A percentile compares a stretch with the other conserved stretches of the same genome.
These are phyloP conservation scores for Therioaphis trifolii DNA, from an alignment of 2,888 invertebrate genomes.

Conservation along the genomic window DNA sequence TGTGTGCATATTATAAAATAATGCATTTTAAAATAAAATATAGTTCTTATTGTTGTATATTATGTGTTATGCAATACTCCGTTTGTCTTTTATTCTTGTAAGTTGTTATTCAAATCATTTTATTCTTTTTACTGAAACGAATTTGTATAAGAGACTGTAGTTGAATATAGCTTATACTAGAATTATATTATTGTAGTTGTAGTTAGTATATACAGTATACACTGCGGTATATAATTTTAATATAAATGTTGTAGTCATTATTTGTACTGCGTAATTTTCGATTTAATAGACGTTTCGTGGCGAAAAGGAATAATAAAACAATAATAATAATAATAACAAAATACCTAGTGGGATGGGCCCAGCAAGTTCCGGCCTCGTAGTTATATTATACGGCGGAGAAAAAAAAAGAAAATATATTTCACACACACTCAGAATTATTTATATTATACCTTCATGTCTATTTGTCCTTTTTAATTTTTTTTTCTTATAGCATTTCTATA, in stretches of 20 bases:
- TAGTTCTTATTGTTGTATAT: background rate
- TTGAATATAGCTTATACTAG: background rate
- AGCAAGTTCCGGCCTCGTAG: conserved; percentile 50
- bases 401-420: conserved; percentile 28
- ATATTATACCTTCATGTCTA: background rate
- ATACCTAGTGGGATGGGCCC: conserved; percentile 55
- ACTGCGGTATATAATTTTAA: conserved; percentile 57
- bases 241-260: conserved; percentile 61
- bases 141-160: conserved; percentile 4
- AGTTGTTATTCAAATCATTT: conserved; percentile 32
- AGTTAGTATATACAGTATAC: conserved; percentile 20
- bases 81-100: conserved; percentile 23
- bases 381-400: background rate
- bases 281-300: conserved; percentile 61
- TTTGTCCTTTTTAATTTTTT: conserved; percentile 24
- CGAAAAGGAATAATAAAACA: conserved; percentile 57
- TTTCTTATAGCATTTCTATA: background rate
- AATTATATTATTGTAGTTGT: conserved; percentile 43
- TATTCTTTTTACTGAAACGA: background rate
- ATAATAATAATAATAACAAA: conserved; percentile 58
- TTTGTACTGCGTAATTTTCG: conserved; percentile 62
- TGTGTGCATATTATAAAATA: background rate
- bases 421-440: conserved; percentile 35
- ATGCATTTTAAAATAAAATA: background rate
- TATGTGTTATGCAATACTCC: conserved; percentile 20